Base-by-base conservation (phyloP, 2,797 vertebrate species). In the Gadopsis bispinosus region DNA sequence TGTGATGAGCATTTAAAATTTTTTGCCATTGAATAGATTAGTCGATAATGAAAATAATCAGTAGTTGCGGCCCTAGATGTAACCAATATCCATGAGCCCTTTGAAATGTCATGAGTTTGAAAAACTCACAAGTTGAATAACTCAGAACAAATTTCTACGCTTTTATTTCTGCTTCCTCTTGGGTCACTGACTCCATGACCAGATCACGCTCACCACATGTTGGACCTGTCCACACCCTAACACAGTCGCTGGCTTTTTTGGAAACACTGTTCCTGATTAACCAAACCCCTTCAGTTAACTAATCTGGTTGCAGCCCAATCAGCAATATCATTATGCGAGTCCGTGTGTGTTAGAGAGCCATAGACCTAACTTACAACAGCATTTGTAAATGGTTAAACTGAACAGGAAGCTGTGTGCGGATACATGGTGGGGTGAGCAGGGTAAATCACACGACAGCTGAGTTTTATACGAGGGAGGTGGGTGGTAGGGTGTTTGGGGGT, bases 361-460 rank as follows among this genome's bases (percentile, higher is more conserved):
- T 31, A 48, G 73, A 70, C 61, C 37, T 45, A 29, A 62, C 54
- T 51, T 17, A 72, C 79, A 91, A 85, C 70, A 72, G 82, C 70
- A 78, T 87, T 89, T 83, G 92, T 94, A 88, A 93, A 94, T 90
- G 90, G 83, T 91, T 93, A 93, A 94, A 88, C 88, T 19, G 75
- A 78, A 83, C 86, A 93, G 91, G 92, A 94, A 93, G 71, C 87
- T 58, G 65, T 59, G 75, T 67, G 69, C 86, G 81, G 80, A 77
- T 88, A 54, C 85, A 84, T 48, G 83, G 79, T 54, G 77, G 80
- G 71, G 73, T 87, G 75, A 84, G 74, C 83, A 61, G 79, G 60
- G 79, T 83, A 91, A 90, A 90, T 89, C 75, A 73, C 87, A 39
- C 14, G 54, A 83, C 87, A 90, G 84, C 85, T 88, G 85, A 89